Conservation (phyloP, 2,113 vertebrate genomes). For the Pandion haliaetus region DNA sequence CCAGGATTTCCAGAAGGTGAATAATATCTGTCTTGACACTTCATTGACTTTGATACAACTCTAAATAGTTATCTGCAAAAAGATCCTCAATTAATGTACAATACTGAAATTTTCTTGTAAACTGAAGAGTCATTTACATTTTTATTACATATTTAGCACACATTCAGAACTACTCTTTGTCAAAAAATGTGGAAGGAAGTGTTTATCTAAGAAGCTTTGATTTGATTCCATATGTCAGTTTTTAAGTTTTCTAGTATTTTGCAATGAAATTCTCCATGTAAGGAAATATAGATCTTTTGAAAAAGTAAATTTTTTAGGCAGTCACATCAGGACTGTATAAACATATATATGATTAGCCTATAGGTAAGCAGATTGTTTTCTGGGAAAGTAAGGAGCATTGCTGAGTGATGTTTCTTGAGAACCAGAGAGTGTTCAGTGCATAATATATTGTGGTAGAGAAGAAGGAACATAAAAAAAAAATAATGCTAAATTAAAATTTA, state of each 20-base stretch:
- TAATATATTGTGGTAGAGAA: not conserved
- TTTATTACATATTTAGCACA: not conserved
- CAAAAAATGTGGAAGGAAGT: not conserved
- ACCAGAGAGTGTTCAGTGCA: not conserved
- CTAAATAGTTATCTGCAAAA: not conserved
- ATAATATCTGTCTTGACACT: not conserved
- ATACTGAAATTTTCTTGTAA: not conserved
- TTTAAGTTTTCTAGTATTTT: not conserved
- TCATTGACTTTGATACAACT: not conserved
- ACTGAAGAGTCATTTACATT: not conserved
- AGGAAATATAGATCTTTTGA: not conserved
- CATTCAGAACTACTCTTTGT: not conserved
- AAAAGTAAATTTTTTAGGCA: not conserved
- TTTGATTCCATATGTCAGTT: not conserved
- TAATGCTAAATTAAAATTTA: not conserved
- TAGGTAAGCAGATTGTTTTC: not conserved
- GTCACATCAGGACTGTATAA: not conserved
- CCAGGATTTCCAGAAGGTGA: not conserved
- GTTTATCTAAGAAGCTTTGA: not conserved
- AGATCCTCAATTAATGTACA: not conserved
- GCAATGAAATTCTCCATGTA: not conserved
- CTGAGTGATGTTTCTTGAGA: not conserved
- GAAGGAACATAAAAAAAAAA: not conserved
- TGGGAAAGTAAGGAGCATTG: not conserved
- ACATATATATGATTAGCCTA: not conserved